A percentile compares a stretch with the other conserved stretches of the same genome.
phyloP scores from a whole-genome alignment of 2,113 vertebrate genomes.

The Tenrec ecaudatus region DNA sequence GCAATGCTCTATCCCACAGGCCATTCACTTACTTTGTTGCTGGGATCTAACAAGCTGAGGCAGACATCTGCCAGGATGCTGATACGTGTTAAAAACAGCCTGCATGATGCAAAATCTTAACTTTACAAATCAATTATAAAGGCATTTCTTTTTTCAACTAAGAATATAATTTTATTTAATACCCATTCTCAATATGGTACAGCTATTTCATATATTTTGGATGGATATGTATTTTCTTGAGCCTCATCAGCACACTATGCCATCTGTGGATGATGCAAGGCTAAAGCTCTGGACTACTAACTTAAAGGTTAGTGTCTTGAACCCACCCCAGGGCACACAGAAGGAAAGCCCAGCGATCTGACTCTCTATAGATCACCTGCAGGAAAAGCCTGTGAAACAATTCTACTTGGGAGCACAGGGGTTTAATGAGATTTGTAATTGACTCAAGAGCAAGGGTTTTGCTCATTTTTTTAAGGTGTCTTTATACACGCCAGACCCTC shows the following conservation, averaged over 20 bases:
- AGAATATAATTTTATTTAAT: background rate
- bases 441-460: background rate
- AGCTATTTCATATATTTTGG: background rate
- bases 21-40: slow-evolving; percentile 51
- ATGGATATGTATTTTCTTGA: background rate
- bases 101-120: background rate
- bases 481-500: background rate
- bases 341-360: background rate
- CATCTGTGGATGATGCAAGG: background rate
- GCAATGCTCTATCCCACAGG: slow-evolving; percentile 12
- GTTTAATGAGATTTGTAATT: background rate
- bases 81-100: background rate
- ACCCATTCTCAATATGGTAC: background rate
- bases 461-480: background rate
- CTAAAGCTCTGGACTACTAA: background rate
- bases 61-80: background rate
- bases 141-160: background rate
- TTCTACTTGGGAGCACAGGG: background rate
- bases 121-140: background rate
- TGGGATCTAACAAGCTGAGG: slow-evolving; percentile 22
- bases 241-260: background rate
- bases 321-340: background rate
- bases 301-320: background rate
- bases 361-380: background rate
- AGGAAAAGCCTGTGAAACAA: background rate